A percentile compares a stretch with the other conserved stretches of the same genome.
Evolutionary conservation across 2,888 invertebrate genomes (phyloP).

Genomic region (Omphaloscelis lunosa): DNA sequence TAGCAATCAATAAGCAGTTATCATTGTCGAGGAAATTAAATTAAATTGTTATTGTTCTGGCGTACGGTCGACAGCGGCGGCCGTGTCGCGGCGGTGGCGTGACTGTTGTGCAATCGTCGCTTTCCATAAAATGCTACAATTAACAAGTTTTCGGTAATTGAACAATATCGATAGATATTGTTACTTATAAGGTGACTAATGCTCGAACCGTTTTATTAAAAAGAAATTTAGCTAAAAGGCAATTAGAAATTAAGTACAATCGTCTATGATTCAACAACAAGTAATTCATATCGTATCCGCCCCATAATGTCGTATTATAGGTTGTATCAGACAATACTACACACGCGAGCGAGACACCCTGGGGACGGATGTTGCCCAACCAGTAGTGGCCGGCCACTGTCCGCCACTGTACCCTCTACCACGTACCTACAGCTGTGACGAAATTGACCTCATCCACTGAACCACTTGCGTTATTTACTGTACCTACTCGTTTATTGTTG

Average conservation of each 20-base stretch:
- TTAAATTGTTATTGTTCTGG: constrained; percentile 32
- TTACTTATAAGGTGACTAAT: background rate
- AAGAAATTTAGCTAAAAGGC: background rate
- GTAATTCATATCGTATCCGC: background rate
- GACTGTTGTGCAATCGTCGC: constrained; percentile 1
- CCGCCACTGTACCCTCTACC: background rate
- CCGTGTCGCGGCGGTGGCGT: background rate
- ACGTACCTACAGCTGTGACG: background rate
- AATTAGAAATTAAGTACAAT: background rate
- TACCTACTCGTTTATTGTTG: background rate
- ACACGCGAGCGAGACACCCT: background rate
- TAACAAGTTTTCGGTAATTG: background rate
- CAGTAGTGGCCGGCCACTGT: background rate
- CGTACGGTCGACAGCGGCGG: background rate
- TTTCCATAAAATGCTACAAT: background rate
- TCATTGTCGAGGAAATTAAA: constrained; percentile 19
- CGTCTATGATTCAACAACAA: no score
- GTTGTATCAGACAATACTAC: background rate
- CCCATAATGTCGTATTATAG: background rate
- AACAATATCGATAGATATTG: background rate
- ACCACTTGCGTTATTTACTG: constrained; percentile 11
- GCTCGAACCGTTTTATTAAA: background rate
- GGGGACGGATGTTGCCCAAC: background rate
- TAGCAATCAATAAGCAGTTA: constrained; percentile 21
- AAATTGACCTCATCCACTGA: constrained; percentile 19